Percentiles rank a stretch among this genome's conserved stretches.
Conservation (phyloP, 1,140 invertebrate genomes). For the Achroia grisella region DNA sequence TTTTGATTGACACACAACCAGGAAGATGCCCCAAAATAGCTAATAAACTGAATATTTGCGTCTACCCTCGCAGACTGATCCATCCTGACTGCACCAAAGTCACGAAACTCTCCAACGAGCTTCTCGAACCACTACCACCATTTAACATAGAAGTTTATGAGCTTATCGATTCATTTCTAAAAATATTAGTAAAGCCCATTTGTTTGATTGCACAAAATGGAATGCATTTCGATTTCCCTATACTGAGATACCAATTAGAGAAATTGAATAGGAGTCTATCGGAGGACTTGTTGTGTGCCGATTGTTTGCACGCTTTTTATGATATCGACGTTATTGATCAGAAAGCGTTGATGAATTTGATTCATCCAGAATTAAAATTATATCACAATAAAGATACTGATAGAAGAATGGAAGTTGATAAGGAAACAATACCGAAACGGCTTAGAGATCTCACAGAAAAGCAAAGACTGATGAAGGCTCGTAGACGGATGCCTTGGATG, state of each 20-base stretch:
- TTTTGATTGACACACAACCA: constrained; percentile 50
- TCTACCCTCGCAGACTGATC: constrained; percentile 76
- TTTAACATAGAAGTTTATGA: constrained; percentile 74
- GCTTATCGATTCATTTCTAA: constrained; percentile 77
- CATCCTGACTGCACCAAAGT: constrained; percentile 52
- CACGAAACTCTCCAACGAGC: constrained; percentile 79
- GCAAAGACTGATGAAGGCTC: background rate
- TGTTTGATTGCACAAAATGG: constrained; percentile 89
- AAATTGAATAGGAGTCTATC: constrained; percentile 55
- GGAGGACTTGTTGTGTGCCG: constrained; percentile 73
- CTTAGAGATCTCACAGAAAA: no score
- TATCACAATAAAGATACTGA: no score
- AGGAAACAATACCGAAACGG: constrained; percentile 41
- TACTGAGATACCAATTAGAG: constrained; percentile 49
- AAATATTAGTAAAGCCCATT: constrained; percentile 76
- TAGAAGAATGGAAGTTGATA: constrained; percentile 19
- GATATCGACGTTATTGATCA: constrained; percentile 18
- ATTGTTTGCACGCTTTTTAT: constrained; percentile 71
- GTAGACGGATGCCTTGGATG: constrained; percentile 21
- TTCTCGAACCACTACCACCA: constrained; percentile 74
- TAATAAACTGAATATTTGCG: constrained; percentile 77
- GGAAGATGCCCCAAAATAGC: constrained; percentile 72
- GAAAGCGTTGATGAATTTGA: no score
- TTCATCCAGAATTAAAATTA: no score
- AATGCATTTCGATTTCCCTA: constrained; percentile 80